Base-by-base conservation (phyloP, 2,113 vertebrate species). In the Manacus vitellinus region DNA sequence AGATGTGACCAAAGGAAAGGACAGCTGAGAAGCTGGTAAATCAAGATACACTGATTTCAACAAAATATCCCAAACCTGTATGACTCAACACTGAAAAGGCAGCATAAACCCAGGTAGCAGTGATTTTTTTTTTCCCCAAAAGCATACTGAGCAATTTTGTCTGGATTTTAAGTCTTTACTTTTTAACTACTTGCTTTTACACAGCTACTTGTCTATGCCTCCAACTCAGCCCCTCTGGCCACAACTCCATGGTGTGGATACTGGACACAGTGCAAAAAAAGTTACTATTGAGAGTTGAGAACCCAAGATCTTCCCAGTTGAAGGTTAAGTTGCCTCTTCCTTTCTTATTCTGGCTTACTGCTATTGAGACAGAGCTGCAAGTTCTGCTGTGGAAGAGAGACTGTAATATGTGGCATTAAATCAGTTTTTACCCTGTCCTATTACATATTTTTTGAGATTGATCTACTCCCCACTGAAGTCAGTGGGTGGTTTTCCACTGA, bases 331-430 rank as follows among this genome's bases (percentile, higher is more conserved):
- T 85, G 55, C 73, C 12, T 75, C 35, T 84, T 80, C 20, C 35
- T 73, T 70, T 58, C 56, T 66, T 82, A 84, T 65, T 93, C 72
- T 59, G 44, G 54, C 88, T 95, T 63, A 85, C 35, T 68, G 35
- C 21, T 79, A 25, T 52, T 75, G 47, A 93, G 49, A 61, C 24
- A 72, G 44, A 49, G 27, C n/a, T 91, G 39, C 23, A 59, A 78
- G 24, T 82, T 82, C 46, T 71, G n/a, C n/a, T 20, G 10, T 33
- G 18, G 28, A 92, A 94, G 35, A 75, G 21, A 89, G 49, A 89
- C 89, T 95, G 65, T 75, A 93, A 96, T 43, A 92, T 23, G 11
- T 84, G 80, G 71, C 39, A 88, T 52, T 94, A 97, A 97, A 89
- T 88, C 46, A 39, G 70, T 87, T 95, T 74, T 91, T 90, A 70